Conservation (phyloP, 2,113 vertebrate species). For the Myrmecophaga tridactyla region DNA sequence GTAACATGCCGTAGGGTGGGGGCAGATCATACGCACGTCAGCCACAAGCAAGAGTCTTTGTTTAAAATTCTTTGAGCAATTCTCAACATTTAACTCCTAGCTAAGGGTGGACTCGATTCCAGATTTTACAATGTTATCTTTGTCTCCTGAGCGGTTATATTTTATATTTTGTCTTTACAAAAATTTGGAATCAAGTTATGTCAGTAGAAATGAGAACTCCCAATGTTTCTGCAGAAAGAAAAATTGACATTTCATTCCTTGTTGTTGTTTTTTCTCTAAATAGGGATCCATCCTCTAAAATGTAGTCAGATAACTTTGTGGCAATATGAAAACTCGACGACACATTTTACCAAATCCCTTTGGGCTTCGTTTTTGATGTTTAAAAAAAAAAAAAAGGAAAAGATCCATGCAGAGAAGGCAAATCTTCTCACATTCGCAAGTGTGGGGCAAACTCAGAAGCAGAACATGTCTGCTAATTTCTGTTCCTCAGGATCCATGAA, state of each 20-base stretch:
- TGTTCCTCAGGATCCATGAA: slow-evolving; percentile 57
- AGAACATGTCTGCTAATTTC: slow-evolving; percentile 49
- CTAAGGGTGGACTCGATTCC: not conserved
- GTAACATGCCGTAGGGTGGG: not conserved
- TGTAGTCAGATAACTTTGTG: slow-evolving; percentile 73
- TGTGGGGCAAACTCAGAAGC: slow-evolving; percentile 48
- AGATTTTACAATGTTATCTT: slow-evolving; percentile 28
- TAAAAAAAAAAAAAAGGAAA: slow-evolving; percentile 14
- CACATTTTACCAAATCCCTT: slow-evolving; percentile 69
- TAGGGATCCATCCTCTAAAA: slow-evolving; percentile 69
- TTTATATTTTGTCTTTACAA: slow-evolving; percentile 46
- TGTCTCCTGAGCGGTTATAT: slow-evolving; percentile 48
- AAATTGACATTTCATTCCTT: slow-evolving; percentile 66
- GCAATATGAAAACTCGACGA: slow-evolving; percentile 62
- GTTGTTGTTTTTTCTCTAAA: slow-evolving; percentile 42
- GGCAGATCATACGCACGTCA: not conserved
- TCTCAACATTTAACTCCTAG: not conserved
- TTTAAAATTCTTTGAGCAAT: slow-evolving; percentile 42
- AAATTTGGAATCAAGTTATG: slow-evolving; percentile 68
- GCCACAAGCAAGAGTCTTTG: not conserved
- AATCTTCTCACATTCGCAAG: slow-evolving; percentile 55
- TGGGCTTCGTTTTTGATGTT: slow-evolving; percentile 57
- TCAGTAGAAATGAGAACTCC: slow-evolving; percentile 59
- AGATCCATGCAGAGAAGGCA: slow-evolving; percentile 20
- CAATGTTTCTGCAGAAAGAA: slow-evolving; percentile 52